Base-by-base conservation (phyloP, 2,888 invertebrate genomes). In the Rhopalosiphum nymphaeae region DNA sequence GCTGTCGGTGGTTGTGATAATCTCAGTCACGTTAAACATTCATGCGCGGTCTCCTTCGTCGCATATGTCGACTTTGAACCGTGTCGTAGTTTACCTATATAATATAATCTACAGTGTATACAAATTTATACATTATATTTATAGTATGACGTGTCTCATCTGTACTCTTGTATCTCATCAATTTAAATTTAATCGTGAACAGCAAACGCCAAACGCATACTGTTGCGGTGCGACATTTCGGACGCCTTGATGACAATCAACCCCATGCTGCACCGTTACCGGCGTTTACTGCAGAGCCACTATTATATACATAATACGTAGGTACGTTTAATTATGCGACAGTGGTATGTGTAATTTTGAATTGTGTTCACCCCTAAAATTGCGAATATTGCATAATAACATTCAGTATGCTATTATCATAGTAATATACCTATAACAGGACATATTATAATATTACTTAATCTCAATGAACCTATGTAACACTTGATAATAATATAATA, bases 1-100 rank as follows among this genome's bases (percentile, higher is more conserved):
- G 36, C 21, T 36, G 67, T 21, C 2, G 4, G 11, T 26, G 85
- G 85, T 1, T n/a, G n/a, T 16, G 49, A 91, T 91, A 91, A 91
- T 91, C 85, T 91, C 84, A 36, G 91, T 56, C 91, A 36, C 85
- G 85, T 91, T 85, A 91, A 91, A 91, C 53, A 84, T 91, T 44
- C 56, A 56, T 53, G 26, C 36, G 91, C 10, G 49, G n/a, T 42
- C 78, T 91, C 11, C 26, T 49, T 25, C 90, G 46, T 61, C 67
- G 46, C 25, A 13, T 4, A 67, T 11, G 25, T 36, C 91, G 84
- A 36, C 84, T 29, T 10, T 21, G 84, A 42, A 56, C 44, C 91
- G 5, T 56, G 91, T 91, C 91, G 56, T 42, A 16, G 36, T 44
- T n/a, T 53, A 53, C 49, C 49, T 61, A 61, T n/a, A 67, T 67